Evolutionary conservation across 1,140 invertebrate species (phyloP), one percentile per base, ranked within the genome.

Genomic region (Holcopasites calliopsidis): DNA sequence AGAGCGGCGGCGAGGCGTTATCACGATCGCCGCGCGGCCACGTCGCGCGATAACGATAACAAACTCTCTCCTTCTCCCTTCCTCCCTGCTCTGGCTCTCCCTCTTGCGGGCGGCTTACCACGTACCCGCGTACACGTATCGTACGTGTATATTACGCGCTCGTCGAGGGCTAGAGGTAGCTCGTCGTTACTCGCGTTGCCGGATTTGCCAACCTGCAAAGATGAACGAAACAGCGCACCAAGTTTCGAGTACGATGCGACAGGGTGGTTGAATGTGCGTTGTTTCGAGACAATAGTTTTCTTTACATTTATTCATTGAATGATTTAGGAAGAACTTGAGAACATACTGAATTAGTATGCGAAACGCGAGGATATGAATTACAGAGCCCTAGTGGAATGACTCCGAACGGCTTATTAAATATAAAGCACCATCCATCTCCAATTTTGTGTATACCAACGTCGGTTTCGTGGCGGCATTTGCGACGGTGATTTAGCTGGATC

Each of bases 1-100:
- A 91, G 89, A 89, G 87, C 88, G 87, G 88, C 87, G 89, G 88
- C 90, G 88, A 88, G 87, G 85, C 70, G 83, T 88, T 90, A 92
- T 91, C 90, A 79, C 88, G 89, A 91, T 91, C 90, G 88, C 86
- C 87, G 87, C 89, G 86, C 86, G 89, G 89, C 89, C 90, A 90
- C 89, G 89, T 88, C 88, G 87, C 77, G 83, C 90, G 89, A 91
- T 92, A 91, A 91, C 90, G 90, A 92, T 91, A 91, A 91, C 90
- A 90, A 91, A 90, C 90, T 91, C 87, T 77, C 66, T 76, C 87
- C 87, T 83, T 77, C 72, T 69, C 61, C 50, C 60, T 72, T 49
- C 49, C 71, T 23, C 77, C 72, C 52, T 69, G 57, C 71, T 77
- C n/a, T 68, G 64, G 16, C 44, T 47, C 26, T 21, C 28, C 50